These are phyloP conservation scores for Archaeoteleia sp. DNA, from an alignment of 2,888 invertebrate species.

Conservation along the genomic window DNA sequence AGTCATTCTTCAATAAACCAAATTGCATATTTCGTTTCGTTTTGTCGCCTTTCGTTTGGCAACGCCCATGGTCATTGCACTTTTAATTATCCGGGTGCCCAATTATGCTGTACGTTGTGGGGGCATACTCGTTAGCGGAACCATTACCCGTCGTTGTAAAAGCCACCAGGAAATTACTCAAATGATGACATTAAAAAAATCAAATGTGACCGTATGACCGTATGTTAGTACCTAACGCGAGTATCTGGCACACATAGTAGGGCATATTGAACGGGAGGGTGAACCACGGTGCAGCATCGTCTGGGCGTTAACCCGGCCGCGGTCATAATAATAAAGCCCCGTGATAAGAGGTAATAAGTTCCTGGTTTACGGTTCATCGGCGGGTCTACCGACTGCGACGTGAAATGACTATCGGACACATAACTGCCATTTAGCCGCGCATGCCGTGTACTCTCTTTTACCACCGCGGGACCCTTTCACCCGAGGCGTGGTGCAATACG, in stretches of 20 bases:
- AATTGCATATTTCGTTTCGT: too few species aligned
- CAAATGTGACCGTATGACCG: too few species aligned
- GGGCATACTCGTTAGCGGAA: slow-evolving; percentile 35
- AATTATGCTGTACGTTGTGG: slow-evolving; percentile 24
- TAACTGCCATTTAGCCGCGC: slow-evolving; percentile 54
- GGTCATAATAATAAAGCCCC: slow-evolving; percentile 41
- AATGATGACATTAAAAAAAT: background rate
- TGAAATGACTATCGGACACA: slow-evolving; percentile 55
- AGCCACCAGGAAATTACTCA: slow-evolving; percentile 5
- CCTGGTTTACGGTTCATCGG: slow-evolving; percentile 69
- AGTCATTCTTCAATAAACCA: too few species aligned
- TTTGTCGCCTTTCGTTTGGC: too few species aligned
- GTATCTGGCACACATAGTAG: background rate
- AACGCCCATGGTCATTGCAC: too few species aligned
- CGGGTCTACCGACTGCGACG: slow-evolving; percentile 44
- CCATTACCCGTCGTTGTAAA: slow-evolving; percentile 29
- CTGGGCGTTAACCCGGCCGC: slow-evolving; percentile 27
- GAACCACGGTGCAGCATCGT: slow-evolving; percentile 11
- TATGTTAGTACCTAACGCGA: too few species aligned
- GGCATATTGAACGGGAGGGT: background rate
- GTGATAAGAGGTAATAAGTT: slow-evolving; percentile 67
- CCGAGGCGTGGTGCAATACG: slow-evolving; percentile 68
- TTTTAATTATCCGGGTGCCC: too few species aligned
- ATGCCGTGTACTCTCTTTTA: slow-evolving; percentile 53
- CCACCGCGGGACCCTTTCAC: slow-evolving; percentile 63